Evolutionary conservation across 2,113 vertebrate species (phyloP).

Genomic region (Sterrhoptilus dennistouni): DNA sequence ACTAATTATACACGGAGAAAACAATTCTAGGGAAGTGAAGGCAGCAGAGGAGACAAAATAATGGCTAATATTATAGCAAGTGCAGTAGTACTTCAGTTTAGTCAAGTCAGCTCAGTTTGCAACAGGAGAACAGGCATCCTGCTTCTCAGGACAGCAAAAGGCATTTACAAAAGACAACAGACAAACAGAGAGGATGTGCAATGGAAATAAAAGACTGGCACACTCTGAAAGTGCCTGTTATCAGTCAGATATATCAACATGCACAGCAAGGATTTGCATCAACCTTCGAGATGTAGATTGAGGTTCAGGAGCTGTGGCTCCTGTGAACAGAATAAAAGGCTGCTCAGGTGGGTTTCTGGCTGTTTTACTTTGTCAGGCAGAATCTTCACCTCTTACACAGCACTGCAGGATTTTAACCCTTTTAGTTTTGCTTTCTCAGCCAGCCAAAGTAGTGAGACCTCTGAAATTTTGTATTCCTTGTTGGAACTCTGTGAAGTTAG

Average conservation of each 20-base stretch:
- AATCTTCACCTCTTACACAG: rapidly evolving
- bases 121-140: not conserved
- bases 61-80: not conserved
- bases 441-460: not conserved
- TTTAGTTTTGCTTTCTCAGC: not conserved
- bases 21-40: not conserved
- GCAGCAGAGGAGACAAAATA: not conserved
- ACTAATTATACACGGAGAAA: not conserved
- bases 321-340: not conserved
- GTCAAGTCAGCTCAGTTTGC: not conserved
- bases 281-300: rapidly evolving
- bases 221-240: not conserved
- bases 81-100: not conserved
- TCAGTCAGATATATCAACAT: not conserved
- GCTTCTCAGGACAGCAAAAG: not conserved
- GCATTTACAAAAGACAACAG: not conserved
- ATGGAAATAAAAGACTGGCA: not conserved
- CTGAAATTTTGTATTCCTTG: not conserved
- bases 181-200: not conserved
- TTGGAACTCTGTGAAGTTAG: not conserved
- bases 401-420: not conserved
- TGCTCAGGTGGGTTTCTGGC: not conserved
- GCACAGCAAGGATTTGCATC: not conserved
- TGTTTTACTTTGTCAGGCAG: not conserved
- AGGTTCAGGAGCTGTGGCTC: not conserved